A percentile compares a stretch with the other conserved stretches of the same genome.
These are phyloP conservation scores for Strix aluco DNA, from an alignment of 2,113 vertebrate genomes.

Conservation along the genomic window DNA sequence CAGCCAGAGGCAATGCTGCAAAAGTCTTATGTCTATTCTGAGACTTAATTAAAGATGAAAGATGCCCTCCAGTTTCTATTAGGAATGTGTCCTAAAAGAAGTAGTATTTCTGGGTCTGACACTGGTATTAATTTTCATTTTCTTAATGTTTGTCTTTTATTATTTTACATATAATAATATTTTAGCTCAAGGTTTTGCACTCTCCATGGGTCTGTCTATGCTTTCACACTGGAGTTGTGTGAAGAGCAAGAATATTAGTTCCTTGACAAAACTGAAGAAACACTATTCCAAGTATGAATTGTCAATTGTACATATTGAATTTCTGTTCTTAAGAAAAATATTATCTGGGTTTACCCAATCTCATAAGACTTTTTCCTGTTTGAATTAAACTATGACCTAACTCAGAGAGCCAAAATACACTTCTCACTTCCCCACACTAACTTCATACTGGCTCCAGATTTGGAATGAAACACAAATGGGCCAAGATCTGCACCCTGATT, in stretches of 20 bases:
- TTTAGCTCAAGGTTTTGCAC: neutral
- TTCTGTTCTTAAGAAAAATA: neutral
- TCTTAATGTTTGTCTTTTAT: neutral
- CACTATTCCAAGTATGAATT: neutral
- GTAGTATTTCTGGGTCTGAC: neutral
- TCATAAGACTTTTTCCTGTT: neutral
- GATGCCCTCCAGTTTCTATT: neutral
- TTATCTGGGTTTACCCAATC: neutral
- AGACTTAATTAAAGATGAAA: conserved; percentile 16
- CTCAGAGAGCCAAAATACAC: neutral
- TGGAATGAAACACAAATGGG: neutral
- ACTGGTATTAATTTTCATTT: neutral
- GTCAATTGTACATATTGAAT: neutral
- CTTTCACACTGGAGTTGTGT: neutral
- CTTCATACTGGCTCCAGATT: neutral
- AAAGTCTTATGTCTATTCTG: neutral
- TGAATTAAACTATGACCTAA: neutral
- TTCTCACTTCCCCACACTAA: neutral
- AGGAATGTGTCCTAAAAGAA: neutral
- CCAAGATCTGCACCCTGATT: neutral
- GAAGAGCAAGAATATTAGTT: neutral
- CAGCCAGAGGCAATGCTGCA: neutral
- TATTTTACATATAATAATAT: neutral
- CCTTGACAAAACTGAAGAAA: neutral
- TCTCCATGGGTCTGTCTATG: neutral